phyloP scores from a whole-genome alignment of 2,797 vertebrate species.

The Xerus rutilus region DNA sequence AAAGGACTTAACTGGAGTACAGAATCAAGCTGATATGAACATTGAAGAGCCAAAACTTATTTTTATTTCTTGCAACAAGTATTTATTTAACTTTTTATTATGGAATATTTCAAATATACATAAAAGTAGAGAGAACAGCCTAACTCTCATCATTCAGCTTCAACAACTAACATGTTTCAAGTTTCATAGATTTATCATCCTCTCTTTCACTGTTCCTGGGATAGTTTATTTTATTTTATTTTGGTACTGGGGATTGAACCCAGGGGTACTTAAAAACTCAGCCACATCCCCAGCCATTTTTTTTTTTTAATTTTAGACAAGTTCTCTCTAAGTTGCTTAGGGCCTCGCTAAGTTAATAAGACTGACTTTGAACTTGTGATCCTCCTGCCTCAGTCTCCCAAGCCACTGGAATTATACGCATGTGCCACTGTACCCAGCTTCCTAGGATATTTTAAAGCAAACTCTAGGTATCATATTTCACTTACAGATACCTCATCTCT shows the following conservation, averaged over 20 bases:
- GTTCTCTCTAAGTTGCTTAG: no score
- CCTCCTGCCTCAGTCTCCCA: no score
- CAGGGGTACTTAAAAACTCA: no score
- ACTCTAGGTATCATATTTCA: constrained; percentile 28
- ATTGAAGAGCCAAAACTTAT: constrained; percentile 34
- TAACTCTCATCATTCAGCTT: background rate
- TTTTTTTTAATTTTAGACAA: no score
- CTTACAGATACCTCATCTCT: constrained; percentile 34
- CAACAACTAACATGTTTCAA: constrained; percentile 41
- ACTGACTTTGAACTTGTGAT: no score
- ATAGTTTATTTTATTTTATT: background rate
- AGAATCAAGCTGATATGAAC: constrained; percentile 62
- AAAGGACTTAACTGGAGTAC: constrained; percentile 38
- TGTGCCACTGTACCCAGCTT: no score
- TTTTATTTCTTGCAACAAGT: constrained; percentile 62
- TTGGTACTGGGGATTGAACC: no score
- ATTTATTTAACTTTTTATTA: constrained; percentile 71
- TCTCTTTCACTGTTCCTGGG: background rate
- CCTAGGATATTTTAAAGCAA: constrained; percentile 54
- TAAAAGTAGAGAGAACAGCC: constrained; percentile 55
- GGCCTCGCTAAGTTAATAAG: no score
- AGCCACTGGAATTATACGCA: no score
- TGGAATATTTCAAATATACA: constrained; percentile 66
- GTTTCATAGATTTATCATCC: background rate
- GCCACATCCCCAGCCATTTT: no score